Base-by-base conservation (phyloP, 2,797 vertebrate species). In the Phylloscopus collybita region DNA sequence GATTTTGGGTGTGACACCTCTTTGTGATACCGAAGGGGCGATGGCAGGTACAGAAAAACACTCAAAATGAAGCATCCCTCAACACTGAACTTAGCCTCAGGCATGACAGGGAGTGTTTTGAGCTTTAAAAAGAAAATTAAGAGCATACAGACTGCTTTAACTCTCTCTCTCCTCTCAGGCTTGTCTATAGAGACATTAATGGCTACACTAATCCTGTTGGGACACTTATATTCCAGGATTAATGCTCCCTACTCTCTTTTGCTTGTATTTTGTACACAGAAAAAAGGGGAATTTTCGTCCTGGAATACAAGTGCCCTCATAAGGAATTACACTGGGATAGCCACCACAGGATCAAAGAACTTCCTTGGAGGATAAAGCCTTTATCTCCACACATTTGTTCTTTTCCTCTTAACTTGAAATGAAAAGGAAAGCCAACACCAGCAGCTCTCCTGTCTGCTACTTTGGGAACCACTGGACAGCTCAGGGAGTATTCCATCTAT, bases 311-410 rank as follows among this genome's bases (percentile, higher is more conserved):
- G 51, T 18, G 27, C 73, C 56, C 70, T 57, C 0, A 0, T 42
- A 73, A 93, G 56, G 59, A 81, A 29, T 56, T 90, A 60, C 86
- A 57, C 13, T 47, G 80, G 60, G 20, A 70, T 9, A 70, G 82
- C 23, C 72, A 83, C 25, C 29, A 64, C 29, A 32, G 51, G 74
- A 94, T 90, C 87, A 96, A 88, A 86, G 80, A 86, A 70, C 60
- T 79, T 88, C 82, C 86, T 84, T 44, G 42, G 26, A 86, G 73
- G 81, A 92, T 49, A 74, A 92, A 73, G 74, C 42, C 90, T 91
- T 95, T 92, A 94, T 92, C 86, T 92, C 29, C 27, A 42, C 76
- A 60, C 73, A 44, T 81, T 88, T 92, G 70, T 51, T 86, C 90
- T 85, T 75, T 92, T 79, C 88, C 95, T 82, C 74, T 75, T 79